Evolutionary conservation across 2,888 invertebrate genomes (phyloP), one percentile per base, ranked within the genome.

Genomic region (Drosophila subsilvestris): DNA sequence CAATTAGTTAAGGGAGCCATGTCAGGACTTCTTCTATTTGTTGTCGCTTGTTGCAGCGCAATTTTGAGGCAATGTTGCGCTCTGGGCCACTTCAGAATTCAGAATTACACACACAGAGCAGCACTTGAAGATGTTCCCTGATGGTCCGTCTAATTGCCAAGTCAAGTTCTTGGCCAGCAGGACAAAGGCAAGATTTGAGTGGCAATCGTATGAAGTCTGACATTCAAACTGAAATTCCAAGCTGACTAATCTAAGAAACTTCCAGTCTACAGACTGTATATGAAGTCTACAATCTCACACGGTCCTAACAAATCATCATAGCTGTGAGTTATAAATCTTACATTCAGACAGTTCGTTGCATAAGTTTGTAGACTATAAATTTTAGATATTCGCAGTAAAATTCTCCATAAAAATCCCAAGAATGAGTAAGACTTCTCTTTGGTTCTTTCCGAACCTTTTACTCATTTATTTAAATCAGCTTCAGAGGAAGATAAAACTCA

Each of bases 1-100:
- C 88, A 83, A 83, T 88, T 83, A 88, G 88, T 80, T 82, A 83
- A 65, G 67, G 37, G 59, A 57, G 53, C 70, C 70, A 54, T 72
- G 69, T 56, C 72, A 72, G 65, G 43, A 55, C 56, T 65, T 57
- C 63, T 71, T 51, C 74, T 65, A 72, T 77, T 83, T 70, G 61
- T 60, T 74, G n/a, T 68, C 68, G 70, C 63, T 54, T 62, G 63
- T 48, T 44, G 63, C 55, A 42, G 56, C 61, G 53, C 58, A 63
- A 70, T 79, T 79, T 71, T 56, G 60, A 79, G 66, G 54, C 78
- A 58, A 49, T 43, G 53, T 49, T 61, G 55, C 54, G 45, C 53
- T 61, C 56, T 22, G 56, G 54, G 58, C 56, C 59, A 65, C 86
- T 73, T 74, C 54, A 66, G 59, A 65, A 57, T 71, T 69, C n/a